Conservation (phyloP, 2,113 vertebrate genomes). For the Micromys minutus region DNA sequence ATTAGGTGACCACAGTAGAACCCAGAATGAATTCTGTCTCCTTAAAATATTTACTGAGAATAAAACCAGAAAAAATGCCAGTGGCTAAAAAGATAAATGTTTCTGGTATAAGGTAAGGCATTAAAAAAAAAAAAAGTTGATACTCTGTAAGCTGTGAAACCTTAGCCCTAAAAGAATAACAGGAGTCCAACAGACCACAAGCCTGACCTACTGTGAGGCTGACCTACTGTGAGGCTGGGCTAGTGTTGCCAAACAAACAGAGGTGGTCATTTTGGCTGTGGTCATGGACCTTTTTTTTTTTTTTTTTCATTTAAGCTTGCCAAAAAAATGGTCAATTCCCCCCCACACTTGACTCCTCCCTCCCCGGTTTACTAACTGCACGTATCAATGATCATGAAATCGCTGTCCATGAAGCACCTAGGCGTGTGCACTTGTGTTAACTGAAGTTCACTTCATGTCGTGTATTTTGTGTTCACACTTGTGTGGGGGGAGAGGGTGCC, state of each 20-base stretch:
- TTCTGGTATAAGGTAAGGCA: constrained; percentile 51
- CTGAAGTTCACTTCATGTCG: neutral
- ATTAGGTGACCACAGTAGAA: constrained; percentile 70
- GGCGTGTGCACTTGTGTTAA: neutral
- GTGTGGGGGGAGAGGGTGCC: neutral
- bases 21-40: constrained; percentile 62
- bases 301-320: constrained; percentile 71
- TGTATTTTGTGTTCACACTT: too few relatives aligned
- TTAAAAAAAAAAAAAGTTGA: constrained; percentile 56
- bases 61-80: constrained; percentile 71
- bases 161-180: constrained; percentile 57
- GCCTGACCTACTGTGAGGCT: neutral
- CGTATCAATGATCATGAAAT: constrained; percentile 46
- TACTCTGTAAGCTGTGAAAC: constrained; percentile 70
- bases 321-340: constrained; percentile 58
- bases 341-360: neutral
- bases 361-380: constrained; percentile 1
- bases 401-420: neutral
- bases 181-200: constrained; percentile 14
- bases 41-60: constrained; percentile 77
- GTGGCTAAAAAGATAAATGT: constrained; percentile 69
- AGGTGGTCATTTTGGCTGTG: constrained; percentile 15
- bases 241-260: constrained; percentile 65
- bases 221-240: too few relatives aligned
- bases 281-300: neutral